phyloP scores from a whole-genome alignment of 2,113 vertebrate genomes.

The Thamnophis sirtalis region DNA sequence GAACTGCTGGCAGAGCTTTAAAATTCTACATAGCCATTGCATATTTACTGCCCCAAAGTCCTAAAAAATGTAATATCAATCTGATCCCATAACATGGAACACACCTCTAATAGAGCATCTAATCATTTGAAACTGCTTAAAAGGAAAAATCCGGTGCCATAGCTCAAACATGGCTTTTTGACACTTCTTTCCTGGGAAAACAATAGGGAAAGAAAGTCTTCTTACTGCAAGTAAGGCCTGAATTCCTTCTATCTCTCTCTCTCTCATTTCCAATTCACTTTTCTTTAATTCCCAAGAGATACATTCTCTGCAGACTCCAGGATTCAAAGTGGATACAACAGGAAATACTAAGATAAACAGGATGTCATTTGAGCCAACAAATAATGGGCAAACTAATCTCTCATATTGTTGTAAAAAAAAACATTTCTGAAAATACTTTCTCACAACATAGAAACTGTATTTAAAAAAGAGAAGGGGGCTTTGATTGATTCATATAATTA shows the following conservation, averaged over 20 bases:
- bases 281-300: accelerated
- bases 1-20: neutral
- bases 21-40: neutral
- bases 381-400: neutral
- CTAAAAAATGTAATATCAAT: neutral
- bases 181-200: neutral
- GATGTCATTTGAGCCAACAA: neutral
- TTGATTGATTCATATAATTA: neutral
- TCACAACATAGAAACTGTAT: neutral
- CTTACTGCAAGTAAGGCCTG: neutral
- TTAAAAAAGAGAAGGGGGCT: neutral
- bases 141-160: neutral
- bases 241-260: neutral
- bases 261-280: neutral
- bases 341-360: conserved; percentile 10
- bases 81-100: neutral
- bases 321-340: neutral
- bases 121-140: neutral
- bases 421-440: neutral
- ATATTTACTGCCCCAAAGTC: neutral
- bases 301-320: neutral
- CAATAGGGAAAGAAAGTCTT: neutral
- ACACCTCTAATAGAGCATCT: neutral
- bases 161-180: neutral
- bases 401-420: conserved; percentile 14